Evolutionary conservation across 2,797 vertebrate species (phyloP).

Genomic region (Petrocephalus schoutedeni): DNA sequence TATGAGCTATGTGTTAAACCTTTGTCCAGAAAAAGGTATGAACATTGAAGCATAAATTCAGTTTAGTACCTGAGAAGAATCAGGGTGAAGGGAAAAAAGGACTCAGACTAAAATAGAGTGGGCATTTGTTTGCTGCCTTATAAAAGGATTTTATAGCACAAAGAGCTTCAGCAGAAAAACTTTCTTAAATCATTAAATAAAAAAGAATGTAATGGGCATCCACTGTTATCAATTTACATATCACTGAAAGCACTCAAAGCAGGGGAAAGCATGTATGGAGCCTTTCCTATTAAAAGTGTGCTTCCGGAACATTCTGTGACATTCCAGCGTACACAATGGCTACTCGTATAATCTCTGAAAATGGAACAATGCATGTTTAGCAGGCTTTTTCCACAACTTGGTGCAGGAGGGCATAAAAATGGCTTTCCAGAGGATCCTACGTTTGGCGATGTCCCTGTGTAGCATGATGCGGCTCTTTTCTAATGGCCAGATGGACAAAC

Average conservation of each 20-base stretch:
- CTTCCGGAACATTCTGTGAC: constrained; percentile 19
- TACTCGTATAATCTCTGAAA: constrained; percentile 29
- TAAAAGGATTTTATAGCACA: background rate
- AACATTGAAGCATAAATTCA: constrained; percentile 47
- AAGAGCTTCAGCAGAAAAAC: background rate
- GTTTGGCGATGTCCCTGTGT: constrained; percentile 48
- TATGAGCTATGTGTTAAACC: constrained; percentile 46
- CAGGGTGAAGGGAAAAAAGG: background rate
- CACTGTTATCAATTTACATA: background rate
- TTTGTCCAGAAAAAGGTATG: constrained; percentile 35
- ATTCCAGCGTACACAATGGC: constrained; percentile 38
- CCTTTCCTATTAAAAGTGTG: background rate
- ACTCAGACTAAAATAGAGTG: background rate
- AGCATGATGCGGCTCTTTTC: constrained; percentile 38
- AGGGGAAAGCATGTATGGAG: constrained; percentile 13
- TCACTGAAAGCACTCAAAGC: constrained; percentile 7
- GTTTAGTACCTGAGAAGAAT: constrained; percentile 25
- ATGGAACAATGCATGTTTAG: constrained; percentile 43
- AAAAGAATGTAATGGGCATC: background rate
- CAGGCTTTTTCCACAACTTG: constrained; percentile 24
- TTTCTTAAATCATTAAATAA: background rate
- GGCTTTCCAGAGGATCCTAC: background rate
- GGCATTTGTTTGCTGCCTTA: background rate
- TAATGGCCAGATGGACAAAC: constrained; percentile 30
- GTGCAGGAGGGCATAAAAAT: constrained; percentile 41